Base-by-base conservation (phyloP, 2,888 invertebrate species). In the Malachius bipustulatus region DNA sequence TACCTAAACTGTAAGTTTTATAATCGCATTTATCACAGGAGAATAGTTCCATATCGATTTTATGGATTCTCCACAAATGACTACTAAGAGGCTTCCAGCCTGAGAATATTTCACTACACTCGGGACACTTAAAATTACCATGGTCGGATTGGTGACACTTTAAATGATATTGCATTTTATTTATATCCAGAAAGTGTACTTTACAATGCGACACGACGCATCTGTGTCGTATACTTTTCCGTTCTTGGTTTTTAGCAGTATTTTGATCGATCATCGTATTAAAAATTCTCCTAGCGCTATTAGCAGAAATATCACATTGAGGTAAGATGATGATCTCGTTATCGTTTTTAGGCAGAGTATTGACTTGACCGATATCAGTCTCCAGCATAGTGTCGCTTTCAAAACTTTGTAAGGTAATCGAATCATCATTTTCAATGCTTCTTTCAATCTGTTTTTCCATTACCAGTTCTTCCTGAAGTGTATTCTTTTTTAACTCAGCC, bases 21-120 rank as follows among this genome's bases (percentile, higher is more conserved):
- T 77, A 83, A 16, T 71, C 71, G 52, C 87, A 87, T 41, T 76
- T 64, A 47, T 77, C 73, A 59, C 88, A 89, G 2, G 76, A 71
- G 32, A 77, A 79, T 29, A 89, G 59, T 51, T 87, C 89, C 67
- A 85, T 73, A 52, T 88, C 85, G 6, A 85, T 69, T 30, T 70
- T 66, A 55, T 89, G 88, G 0, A 63, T 52, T 32, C 78, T 71
- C 88, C 88, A 89, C 30, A 88, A 63, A 55, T 89, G 89, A 2
- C 77, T 73, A 40, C 81, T 77, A n/a, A 85, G 54, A 0, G 71
- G 66, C 46, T 77, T 75, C 69, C 82, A 82, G 4, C 69, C 68
- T 1, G 56, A 47, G 49, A 68, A 71, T 9, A 59, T 51, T 39
- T 64, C 64, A 1, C 66, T 62, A 56, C 87, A 87, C 53, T 82